A percentile compares a stretch with the other conserved stretches of the same genome.
Evolutionary conservation across 2,113 vertebrate species (phyloP).

Genomic region (Nannobrachium achirus): DNA sequence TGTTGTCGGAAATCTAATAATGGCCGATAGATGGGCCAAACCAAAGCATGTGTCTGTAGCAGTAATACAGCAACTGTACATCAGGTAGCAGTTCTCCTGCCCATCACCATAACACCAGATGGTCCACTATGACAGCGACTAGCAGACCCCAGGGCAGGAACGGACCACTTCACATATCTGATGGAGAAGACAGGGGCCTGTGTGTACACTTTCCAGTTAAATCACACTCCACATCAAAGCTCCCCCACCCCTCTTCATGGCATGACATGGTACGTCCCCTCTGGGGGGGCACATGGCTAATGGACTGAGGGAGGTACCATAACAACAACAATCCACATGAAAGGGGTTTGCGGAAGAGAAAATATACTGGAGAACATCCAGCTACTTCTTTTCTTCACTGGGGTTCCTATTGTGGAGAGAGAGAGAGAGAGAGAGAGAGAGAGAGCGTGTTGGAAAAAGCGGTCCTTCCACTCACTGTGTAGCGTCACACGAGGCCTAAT

Average conservation of each 20-base stretch:
- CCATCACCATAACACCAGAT: slow-evolving; percentile 69
- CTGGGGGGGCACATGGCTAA: slow-evolving; percentile 51
- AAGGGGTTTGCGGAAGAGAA: slow-evolving; percentile 17
- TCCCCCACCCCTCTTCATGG: slow-evolving; percentile 15
- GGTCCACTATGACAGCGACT: slow-evolving; percentile 54
- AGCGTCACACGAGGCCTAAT: slow-evolving; percentile 67
- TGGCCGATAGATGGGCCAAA: background rate
- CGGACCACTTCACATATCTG: slow-evolving; percentile 57
- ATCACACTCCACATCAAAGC: slow-evolving; percentile 75
- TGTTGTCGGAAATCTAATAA: too few relatives aligned
- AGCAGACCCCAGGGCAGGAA: slow-evolving; percentile 58
- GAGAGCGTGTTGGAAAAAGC: slow-evolving; percentile 24
- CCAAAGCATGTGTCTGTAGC: slow-evolving; percentile 18
- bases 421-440: slow-evolving; percentile 7
- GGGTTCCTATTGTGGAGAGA: slow-evolving; percentile 48
- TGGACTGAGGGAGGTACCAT: slow-evolving; percentile 57
- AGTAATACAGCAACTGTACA: slow-evolving; percentile 23
- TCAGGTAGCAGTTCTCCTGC: slow-evolving; percentile 46
- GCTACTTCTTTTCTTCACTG: slow-evolving; percentile 44
- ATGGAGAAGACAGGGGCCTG: slow-evolving; percentile 56
- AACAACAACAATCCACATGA: slow-evolving; percentile 64
- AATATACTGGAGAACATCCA: slow-evolving; percentile 51
- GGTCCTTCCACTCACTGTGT: slow-evolving; percentile 60
- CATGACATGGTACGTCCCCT: slow-evolving; percentile 40
- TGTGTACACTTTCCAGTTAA: slow-evolving; percentile 60